A percentile compares a stretch with the other conserved stretches of the same genome.
Conservation (phyloP, 1,140 invertebrate species). For the Eumeta japonica region DNA sequence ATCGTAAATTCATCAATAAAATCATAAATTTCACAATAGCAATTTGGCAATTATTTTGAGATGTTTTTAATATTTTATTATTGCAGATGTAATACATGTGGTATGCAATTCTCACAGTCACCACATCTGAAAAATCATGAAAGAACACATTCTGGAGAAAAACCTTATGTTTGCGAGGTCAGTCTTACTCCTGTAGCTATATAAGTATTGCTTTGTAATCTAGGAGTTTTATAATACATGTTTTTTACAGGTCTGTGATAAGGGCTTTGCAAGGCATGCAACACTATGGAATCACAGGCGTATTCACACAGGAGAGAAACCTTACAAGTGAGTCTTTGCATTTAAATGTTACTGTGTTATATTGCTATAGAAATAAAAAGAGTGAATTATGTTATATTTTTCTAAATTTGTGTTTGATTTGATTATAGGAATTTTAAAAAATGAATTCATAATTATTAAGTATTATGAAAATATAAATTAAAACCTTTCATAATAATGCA, state of each 20-base stretch:
- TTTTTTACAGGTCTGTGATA: slow-evolving; percentile 70
- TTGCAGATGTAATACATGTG: slow-evolving; percentile 79
- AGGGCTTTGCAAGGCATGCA: slow-evolving; percentile 82
- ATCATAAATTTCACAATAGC: no score
- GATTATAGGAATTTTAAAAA: neutral
- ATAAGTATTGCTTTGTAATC: neutral
- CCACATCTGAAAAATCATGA: slow-evolving; percentile 92
- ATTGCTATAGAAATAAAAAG: no score
- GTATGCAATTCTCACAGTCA: slow-evolving; percentile 85
- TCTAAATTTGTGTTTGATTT: neutral
- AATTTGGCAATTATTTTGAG: no score
- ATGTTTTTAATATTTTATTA: no score
- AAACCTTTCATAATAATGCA: no score
- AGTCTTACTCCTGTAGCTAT: no score
- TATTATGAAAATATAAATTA: no score
- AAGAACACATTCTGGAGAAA: slow-evolving; percentile 85
- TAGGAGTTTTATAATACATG: slow-evolving; percentile 1
- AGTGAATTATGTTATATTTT: no score
- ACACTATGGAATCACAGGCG: slow-evolving; percentile 89
- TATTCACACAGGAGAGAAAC: slow-evolving; percentile 93
- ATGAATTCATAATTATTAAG: no score
- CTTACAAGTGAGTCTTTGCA: slow-evolving; percentile 61
- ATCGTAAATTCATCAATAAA: no score
- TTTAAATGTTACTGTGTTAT: no score
- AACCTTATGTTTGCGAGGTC: slow-evolving; percentile 85